These are phyloP conservation scores for Crocallis elinguaria DNA, from an alignment of 2,888 invertebrate genomes.

Conservation along the genomic window DNA sequence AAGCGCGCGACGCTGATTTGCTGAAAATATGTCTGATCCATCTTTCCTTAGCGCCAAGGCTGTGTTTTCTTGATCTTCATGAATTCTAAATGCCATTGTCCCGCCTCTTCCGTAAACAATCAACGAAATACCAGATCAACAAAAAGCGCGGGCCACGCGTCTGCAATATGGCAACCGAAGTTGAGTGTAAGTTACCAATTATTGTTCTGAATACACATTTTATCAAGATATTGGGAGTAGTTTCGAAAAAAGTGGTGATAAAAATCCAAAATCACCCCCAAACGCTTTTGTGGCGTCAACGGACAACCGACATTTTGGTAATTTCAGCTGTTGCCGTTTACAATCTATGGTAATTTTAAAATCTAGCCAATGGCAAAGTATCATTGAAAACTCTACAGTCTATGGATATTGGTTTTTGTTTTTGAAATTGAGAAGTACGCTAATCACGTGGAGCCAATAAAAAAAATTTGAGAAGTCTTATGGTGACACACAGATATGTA, in stretches of 20 bases:
- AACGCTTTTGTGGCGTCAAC: slow-evolving; percentile 72
- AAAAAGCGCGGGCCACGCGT: slow-evolving; percentile 49
- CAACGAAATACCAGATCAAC: slow-evolving; percentile 54
- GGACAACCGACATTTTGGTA: slow-evolving; percentile 77
- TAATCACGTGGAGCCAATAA: too few species aligned
- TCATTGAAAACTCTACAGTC: background rate
- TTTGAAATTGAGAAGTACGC: too few species aligned
- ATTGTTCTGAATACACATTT: slow-evolving; percentile 61
- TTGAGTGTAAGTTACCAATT: slow-evolving; percentile 46
- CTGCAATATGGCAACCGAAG: slow-evolving; percentile 55
- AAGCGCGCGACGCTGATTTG: slow-evolving; percentile 86
- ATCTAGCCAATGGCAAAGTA: slow-evolving; percentile 61
- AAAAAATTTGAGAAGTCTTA: too few species aligned
- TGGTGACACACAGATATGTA: too few species aligned
- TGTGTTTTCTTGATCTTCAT: slow-evolving; percentile 91
- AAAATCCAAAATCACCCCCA: slow-evolving; percentile 68
- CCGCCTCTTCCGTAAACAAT: slow-evolving; percentile 71
- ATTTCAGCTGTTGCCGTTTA: slow-evolving; percentile 80
- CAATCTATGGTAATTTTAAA: slow-evolving; percentile 70
- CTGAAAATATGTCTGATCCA: slow-evolving; percentile 73
- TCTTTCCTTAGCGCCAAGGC: slow-evolving; percentile 81
- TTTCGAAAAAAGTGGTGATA: slow-evolving; percentile 47
- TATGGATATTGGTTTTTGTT: slow-evolving; percentile 13
- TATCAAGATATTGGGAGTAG: slow-evolving; percentile 57
- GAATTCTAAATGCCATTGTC: slow-evolving; percentile 90